phyloP scores from a whole-genome alignment of 1,140 invertebrate genomes.

The Procambarus virginalis region DNA sequence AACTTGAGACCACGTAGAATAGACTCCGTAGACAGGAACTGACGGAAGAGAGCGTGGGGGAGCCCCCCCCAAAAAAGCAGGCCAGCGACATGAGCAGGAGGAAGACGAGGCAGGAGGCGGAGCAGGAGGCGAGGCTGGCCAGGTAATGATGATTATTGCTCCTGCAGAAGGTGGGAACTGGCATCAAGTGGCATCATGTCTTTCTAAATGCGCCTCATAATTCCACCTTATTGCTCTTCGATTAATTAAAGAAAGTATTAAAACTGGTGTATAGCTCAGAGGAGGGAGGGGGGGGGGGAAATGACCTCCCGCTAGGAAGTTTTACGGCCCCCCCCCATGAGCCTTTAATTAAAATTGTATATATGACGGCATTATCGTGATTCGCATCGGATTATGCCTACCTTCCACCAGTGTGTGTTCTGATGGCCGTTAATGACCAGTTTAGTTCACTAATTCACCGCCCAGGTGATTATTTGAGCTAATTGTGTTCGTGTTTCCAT shows the following conservation, averaged over 20 bases:
- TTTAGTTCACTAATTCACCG: background rate
- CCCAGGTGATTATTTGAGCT: too few relatives aligned
- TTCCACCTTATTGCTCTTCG: slow-evolving; percentile 7
- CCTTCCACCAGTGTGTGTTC: background rate
- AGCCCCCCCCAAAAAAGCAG: background rate
- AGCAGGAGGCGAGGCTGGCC: background rate
- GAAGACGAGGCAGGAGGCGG: too few relatives aligned
- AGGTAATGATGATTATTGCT: slow-evolving; percentile 21
- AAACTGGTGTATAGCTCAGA: background rate
- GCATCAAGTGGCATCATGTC: slow-evolving; percentile 18
- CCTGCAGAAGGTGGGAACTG: slow-evolving; percentile 19
- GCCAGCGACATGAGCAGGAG: background rate
- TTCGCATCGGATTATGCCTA: too few relatives aligned
- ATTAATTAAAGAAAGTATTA: background rate
- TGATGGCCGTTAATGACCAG: background rate
- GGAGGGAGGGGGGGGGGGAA: background rate
- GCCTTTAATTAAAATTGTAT: background rate
- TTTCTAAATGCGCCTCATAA: slow-evolving; percentile 26
- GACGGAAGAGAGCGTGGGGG: background rate
- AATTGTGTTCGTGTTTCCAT: too few relatives aligned
- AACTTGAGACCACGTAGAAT: too few relatives aligned
- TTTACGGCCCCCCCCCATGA: background rate
- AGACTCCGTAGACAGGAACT: background rate
- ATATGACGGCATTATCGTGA: background rate
- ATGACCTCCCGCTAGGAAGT: background rate